Base-by-base conservation (phyloP, 2,888 invertebrate genomes). In the Trilocha varians region DNA sequence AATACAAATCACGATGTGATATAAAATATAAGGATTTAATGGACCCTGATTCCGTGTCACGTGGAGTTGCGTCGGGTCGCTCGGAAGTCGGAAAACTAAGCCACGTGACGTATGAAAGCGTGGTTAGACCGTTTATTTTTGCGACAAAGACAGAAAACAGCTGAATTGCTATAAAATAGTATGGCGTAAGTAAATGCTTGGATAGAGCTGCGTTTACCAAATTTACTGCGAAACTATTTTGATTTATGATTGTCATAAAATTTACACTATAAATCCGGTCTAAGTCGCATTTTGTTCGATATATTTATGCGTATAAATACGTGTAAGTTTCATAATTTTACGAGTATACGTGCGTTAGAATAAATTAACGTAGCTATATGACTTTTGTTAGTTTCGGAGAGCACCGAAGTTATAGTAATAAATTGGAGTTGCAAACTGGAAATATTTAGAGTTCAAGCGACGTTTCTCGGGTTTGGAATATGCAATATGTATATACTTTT, bases 271-370 rank as follows among this genome's bases (percentile, higher is more conserved):
- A 25, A 25, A 25, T 25, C 25, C 25, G 25, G 5, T 25, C 6
- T 25, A 25, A 9, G 5, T 9, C 6, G 25, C 25, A 25, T 25
- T 25, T 11, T 11, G 25, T 25, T 25, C 25, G 25, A 25, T 25
- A 25, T 25, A 25, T 25, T 25, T 25, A 25, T 25, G 25, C 2
- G 11, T 9, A 9, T 25, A 6, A 25, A 25, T 25, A 25, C 25
- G 11, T 40, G n/a, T 41, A 44, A 38, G 38, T 41, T 44, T 41
- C 32, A 38, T 38, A 13, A 17, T 32, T 38, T 44, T 38, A 44
- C 40, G 41, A 41, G 39, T 44, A 41, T 44, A 44, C 34, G 39
- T 41, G 38, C 35, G 15, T 36, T 40, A 37, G 41, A 44, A 25
- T 25, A 25, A 25, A 25, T 25, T 25, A 25, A n/a, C n/a, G n/a